Evolutionary conservation across 2,113 vertebrate genomes (phyloP).

Genomic region (Ceyx cyanopectus): DNA sequence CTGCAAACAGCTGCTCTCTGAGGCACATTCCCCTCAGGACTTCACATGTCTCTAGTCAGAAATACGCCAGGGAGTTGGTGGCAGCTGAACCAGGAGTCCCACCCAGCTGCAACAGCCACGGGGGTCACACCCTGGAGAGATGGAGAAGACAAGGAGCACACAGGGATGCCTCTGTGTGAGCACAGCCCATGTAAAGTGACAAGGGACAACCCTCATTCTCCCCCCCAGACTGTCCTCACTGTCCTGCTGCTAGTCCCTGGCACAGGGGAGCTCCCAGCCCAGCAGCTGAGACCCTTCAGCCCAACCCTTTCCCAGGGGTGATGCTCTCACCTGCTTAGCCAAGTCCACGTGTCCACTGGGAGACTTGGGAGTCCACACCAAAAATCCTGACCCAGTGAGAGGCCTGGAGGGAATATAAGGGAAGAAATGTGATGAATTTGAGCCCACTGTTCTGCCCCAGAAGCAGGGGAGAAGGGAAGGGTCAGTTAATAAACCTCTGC

Average conservation of each 20-base stretch:
- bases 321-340: not conserved
- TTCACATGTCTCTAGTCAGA: constrained; percentile 31
- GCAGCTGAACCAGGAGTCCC: constrained; percentile 30
- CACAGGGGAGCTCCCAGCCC: accelerated
- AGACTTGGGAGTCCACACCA: not conserved
- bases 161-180: not conserved
- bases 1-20: constrained; percentile 60
- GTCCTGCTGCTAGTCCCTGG: not conserved
- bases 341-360: not conserved
- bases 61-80: constrained; percentile 49
- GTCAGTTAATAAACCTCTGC: not conserved
- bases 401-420: accelerated
- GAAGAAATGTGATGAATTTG: not conserved
- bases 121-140: not conserved
- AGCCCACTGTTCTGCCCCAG: not conserved
- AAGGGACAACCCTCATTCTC: accelerated
- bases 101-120: constrained; percentile 1
- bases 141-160: not conserved
- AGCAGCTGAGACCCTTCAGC: not conserved
- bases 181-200: no score
- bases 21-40: not conserved
- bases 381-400: not conserved
- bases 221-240: accelerated
- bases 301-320: not conserved
- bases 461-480: not conserved